Evolutionary conservation across 1,140 invertebrate genomes (phyloP).

Genomic region (Anastrepha obliqua): DNA sequence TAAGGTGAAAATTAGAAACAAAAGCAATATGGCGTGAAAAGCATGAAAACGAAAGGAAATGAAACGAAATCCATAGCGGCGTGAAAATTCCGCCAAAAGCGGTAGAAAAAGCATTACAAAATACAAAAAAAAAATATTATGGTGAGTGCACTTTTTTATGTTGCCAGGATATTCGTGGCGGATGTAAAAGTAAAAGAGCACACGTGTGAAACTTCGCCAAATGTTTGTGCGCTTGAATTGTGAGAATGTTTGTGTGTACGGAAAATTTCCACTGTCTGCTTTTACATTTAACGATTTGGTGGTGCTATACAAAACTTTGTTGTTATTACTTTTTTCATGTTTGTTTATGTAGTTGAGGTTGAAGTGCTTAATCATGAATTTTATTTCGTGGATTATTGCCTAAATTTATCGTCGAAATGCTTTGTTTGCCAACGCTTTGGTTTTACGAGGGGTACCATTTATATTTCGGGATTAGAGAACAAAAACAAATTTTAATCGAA

Average conservation of each 20-base stretch:
- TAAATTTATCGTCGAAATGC: conserved; percentile 18
- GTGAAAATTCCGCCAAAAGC: not conserved
- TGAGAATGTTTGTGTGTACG: not conserved
- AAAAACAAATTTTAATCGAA: too few relatives aligned
- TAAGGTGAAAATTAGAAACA: not conserved
- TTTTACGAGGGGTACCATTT: too few relatives aligned
- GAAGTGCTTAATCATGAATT: conserved; percentile 53
- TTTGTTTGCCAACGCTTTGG: not conserved
- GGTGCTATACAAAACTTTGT: not conserved
- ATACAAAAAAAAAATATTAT: not conserved
- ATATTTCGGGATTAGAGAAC: too few relatives aligned
- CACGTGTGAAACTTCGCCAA: not conserved
- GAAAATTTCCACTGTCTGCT: not conserved
- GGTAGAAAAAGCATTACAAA: not conserved
- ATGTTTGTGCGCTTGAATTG: not conserved
- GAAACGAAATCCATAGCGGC: not conserved
- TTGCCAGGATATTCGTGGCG: too few relatives aligned
- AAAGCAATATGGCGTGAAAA: not conserved
- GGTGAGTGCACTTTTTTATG: not conserved
- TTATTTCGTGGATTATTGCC: conserved; percentile 55
- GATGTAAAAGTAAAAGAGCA: too few relatives aligned
- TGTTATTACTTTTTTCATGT: not conserved
- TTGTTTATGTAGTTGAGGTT: conserved; percentile 1
- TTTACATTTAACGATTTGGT: not conserved
- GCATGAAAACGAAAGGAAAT: not conserved